These are phyloP conservation scores for Hipposideros armiger DNA, from an alignment of 2,113 vertebrate genomes.

Conservation along the genomic window DNA sequence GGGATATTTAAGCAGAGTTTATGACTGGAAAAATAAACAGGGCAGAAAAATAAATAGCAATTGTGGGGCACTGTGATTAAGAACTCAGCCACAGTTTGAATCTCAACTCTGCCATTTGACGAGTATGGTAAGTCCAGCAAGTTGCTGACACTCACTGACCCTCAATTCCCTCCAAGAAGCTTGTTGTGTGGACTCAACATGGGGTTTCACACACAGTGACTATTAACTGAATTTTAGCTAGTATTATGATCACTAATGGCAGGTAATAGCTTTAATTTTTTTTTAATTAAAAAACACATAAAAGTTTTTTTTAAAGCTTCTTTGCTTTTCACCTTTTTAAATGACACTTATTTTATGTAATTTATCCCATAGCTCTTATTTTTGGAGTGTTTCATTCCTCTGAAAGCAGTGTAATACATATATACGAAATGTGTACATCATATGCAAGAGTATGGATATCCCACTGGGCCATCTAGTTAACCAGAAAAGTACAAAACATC, in stretches of 20 bases:
- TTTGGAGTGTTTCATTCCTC: conserved; percentile 49
- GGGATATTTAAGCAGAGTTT: conserved; percentile 47
- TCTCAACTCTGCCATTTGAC: not conserved
- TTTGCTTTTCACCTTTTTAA: conserved; percentile 7
- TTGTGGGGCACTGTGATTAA: not conserved
- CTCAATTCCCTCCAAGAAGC: not conserved
- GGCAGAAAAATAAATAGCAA: not conserved
- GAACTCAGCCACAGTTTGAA: not conserved
- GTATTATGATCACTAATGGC: not conserved
- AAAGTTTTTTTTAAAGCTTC: not conserved
- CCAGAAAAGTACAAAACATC: not conserved
- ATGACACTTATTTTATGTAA: conserved; percentile 69
- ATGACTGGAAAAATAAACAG: conserved; percentile 48
- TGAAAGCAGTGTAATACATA: conserved; percentile 63
- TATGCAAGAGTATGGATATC: not conserved
- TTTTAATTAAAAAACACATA: not conserved
- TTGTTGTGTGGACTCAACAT: accelerated
- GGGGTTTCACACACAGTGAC: not conserved
- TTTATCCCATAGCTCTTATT: conserved; percentile 76
- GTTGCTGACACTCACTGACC: accelerated
- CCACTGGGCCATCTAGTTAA: not conserved
- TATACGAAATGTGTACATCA: not conserved
- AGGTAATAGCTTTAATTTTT: not conserved
- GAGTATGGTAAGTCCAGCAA: not conserved
- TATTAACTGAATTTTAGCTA: not conserved